Conservation (phyloP, 2,113 vertebrate genomes). For the Recurvirostra avosetta region DNA sequence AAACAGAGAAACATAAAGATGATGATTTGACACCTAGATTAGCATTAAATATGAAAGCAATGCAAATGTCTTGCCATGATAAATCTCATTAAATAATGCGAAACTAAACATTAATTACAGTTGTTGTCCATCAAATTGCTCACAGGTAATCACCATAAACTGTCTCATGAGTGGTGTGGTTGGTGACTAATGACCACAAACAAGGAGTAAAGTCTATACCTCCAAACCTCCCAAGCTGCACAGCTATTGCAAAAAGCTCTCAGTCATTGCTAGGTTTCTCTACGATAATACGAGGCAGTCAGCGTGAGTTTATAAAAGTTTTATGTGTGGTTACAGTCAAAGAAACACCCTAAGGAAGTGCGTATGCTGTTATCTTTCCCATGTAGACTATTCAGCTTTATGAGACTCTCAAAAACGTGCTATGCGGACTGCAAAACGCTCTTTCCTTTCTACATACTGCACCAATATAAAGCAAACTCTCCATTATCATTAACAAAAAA, state of each 20-base stretch:
- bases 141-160: constrained; percentile 42
- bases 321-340: not conserved
- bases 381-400: not conserved
- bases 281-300: not conserved
- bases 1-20: not conserved
- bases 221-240: constrained; percentile 17
- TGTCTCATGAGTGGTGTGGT: constrained; percentile 50
- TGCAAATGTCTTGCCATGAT: not conserved
- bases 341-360: constrained; percentile 8
- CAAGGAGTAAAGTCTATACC: constrained; percentile 22
- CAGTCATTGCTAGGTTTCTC: not conserved
- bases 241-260: constrained; percentile 21
- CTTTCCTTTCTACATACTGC: not conserved
- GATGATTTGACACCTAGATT: not conserved
- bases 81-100: constrained; percentile 29
- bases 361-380: not conserved
- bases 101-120: constrained; percentile 43
- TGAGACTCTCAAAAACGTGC: not conserved
- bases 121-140: constrained; percentile 50
- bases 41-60: not conserved
- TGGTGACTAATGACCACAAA: constrained; percentile 71
- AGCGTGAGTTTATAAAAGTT: constrained; percentile 9
- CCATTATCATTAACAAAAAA: not conserved
- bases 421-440: not conserved
- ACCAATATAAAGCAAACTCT: not conserved